A percentile compares a stretch with the other conserved stretches of the same genome.
Evolutionary conservation across 2,113 vertebrate genomes (phyloP).

Genomic region (Passer montanus): DNA sequence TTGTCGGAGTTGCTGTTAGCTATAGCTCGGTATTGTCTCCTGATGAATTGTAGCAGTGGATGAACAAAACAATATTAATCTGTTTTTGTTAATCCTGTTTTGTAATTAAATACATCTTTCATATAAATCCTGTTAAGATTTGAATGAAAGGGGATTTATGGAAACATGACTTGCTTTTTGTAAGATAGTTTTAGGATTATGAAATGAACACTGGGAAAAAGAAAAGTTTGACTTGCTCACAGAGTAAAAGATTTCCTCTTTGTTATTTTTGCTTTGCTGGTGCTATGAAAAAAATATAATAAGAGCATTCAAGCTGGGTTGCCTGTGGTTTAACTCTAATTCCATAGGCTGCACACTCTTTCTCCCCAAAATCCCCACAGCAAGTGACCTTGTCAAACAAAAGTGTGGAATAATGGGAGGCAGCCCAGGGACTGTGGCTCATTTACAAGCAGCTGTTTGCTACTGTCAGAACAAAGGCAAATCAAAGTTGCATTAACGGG

Average conservation of each 20-base stretch:
- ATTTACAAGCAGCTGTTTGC: constrained; percentile 95
- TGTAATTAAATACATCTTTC: constrained; percentile 70
- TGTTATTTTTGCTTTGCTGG: constrained; percentile 74
- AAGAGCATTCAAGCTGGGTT: constrained; percentile 82
- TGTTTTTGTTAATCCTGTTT: constrained; percentile 62
- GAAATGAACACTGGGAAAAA: constrained; percentile 74
- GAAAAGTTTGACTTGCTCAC: constrained; percentile 75
- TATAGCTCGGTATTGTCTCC: constrained; percentile 1
- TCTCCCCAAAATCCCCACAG: constrained; percentile 84
- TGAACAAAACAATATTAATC: constrained; percentile 59
- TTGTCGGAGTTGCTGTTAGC: neutral
- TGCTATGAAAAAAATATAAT: constrained; percentile 74
- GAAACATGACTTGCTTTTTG: constrained; percentile 62
- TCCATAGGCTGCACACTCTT: constrained; percentile 79
- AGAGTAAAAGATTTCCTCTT: constrained; percentile 76
- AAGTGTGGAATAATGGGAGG: constrained; percentile 84
- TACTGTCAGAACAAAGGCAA: constrained; percentile 85
- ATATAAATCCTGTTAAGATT: constrained; percentile 46
- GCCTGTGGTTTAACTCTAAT: constrained; percentile 81
- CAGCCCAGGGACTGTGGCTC: constrained; percentile 79
- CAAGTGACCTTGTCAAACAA: constrained; percentile 88
- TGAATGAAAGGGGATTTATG: constrained; percentile 61
- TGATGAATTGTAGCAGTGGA: constrained; percentile 15
- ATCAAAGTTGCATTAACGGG: constrained; percentile 84
- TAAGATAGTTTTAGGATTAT: constrained; percentile 66